Conservation (phyloP, 2,797 vertebrate species). For the Enteromius fasciolatus region DNA sequence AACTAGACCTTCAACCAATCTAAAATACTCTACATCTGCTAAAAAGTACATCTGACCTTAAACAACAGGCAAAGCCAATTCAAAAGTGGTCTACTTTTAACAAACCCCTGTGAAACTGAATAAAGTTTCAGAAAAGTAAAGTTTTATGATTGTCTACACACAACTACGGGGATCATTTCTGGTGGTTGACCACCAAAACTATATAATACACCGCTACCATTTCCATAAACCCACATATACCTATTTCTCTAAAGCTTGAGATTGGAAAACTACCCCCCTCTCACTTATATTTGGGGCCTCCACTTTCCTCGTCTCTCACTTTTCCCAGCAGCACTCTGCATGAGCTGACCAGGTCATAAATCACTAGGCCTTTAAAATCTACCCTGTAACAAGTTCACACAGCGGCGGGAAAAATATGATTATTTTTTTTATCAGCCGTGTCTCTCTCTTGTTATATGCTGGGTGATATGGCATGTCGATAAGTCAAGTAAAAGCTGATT, state of each 20-base stretch:
- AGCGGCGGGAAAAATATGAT: slow-evolving; percentile 30
- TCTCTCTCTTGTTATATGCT: slow-evolving; percentile 52
- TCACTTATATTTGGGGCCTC: slow-evolving; percentile 26
- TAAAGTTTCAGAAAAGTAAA: neutral
- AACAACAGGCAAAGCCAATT: neutral
- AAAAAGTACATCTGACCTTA: slow-evolving; percentile 18
- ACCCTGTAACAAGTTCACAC: slow-evolving; percentile 41
- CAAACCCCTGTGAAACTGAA: slow-evolving; percentile 7
- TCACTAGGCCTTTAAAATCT: slow-evolving; percentile 25
- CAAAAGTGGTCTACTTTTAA: slow-evolving; percentile 9
- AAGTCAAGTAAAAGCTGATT: slow-evolving; percentile 69
- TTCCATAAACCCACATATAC: neutral
- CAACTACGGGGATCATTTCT: neutral
- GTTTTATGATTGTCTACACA: neutral
- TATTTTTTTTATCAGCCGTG: slow-evolving; percentile 29
- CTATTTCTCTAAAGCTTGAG: neutral
- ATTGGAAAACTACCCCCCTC: slow-evolving; percentile 17
- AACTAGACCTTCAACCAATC: slow-evolving; percentile 5
- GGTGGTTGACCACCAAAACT: neutral
- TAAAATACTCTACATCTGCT: slow-evolving; percentile 31
- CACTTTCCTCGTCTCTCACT: neutral
- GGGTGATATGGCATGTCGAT: slow-evolving; percentile 61
- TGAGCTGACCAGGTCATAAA: slow-evolving; percentile 31
- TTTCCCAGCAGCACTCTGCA: slow-evolving; percentile 21
- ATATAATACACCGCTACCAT: neutral